Base-by-base conservation (phyloP, 2,888 invertebrate species). In the Sphaeridia pumilis region DNA sequence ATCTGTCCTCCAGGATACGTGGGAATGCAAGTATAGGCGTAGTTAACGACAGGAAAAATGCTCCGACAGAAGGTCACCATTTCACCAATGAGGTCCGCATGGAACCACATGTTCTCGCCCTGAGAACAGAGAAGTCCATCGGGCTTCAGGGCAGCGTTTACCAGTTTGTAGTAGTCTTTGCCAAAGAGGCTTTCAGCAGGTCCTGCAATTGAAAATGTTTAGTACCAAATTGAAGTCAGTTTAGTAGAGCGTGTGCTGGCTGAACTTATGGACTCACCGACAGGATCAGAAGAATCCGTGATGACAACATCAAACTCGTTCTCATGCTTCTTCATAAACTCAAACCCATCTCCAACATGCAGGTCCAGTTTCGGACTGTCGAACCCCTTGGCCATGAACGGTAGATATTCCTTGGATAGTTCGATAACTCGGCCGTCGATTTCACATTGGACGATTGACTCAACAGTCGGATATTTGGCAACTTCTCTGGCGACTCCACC, bases 1-100 rank as follows among this genome's bases (percentile, higher is more conserved):
- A 98, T 97, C 72, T 90, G 88, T 0, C 98, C 98, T 25, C 90
- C 87, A 0, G 98, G 95, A 71, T 98, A 98, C 0, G 94, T 92
- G 0, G 97, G 93, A 1, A 95, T 90, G 7, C 84, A 81, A 0
- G 86, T 80, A 47, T 80, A 78, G 0, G 84, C 90, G 69, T 92
- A 97, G 1, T 78, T 76, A 0, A 85, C 85, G 1, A 77, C 76
- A 0, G 84, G 78, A 69, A 92, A 98, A 60, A 87, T 78, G 36
- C 80, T 76, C 57, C 76, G 76, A 67, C 90, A 92, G 68, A 84
- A 83, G 2, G 74, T 70, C 49, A 88, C 72, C 38, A 90, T 87
- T 56, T 78, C 78, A 28, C 77, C 76, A 0, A 95, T 87, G 55
- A 89, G 76, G 21, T 82, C 78, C 44, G 87, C 69, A 68, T 89